Percentiles rank a stretch among this genome's conserved stretches.
These are phyloP conservation scores for Megaceryle alcyon DNA, from an alignment of 2,797 vertebrate species.

Conservation along the genomic window DNA sequence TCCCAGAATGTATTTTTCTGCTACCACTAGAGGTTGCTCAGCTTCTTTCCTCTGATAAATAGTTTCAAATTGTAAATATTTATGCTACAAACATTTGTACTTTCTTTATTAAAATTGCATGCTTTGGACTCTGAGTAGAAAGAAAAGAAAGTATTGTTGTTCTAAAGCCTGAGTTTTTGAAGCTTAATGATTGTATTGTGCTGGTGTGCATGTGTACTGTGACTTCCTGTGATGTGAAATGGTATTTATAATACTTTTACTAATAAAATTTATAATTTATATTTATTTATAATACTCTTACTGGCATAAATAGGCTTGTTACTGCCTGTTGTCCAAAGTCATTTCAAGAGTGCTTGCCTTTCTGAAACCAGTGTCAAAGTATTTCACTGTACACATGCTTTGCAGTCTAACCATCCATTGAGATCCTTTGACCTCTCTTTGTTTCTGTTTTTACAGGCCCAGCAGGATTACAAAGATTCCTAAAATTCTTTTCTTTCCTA, in stretches of 20 bases:
- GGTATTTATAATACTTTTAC: not conserved
- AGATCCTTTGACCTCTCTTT: conserved; percentile 48
- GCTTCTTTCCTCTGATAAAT: conserved; percentile 35
- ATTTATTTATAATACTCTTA: not conserved
- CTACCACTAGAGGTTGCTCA: conserved; percentile 65
- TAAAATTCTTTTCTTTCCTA: conserved; percentile 60
- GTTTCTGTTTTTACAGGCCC: conserved; percentile 62
- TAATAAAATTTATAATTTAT: not conserved
- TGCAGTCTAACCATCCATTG: not conserved
- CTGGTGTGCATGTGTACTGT: not conserved
- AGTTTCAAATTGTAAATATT: conserved; percentile 24
- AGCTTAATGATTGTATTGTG: not conserved
- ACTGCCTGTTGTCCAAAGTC: not conserved
- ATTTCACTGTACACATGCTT: conserved; percentile 6
- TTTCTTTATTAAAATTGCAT: not conserved
- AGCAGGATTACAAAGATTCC: conserved; percentile 66
- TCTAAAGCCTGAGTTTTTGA: not conserved
- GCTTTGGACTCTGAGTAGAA: not conserved
- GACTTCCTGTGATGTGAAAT: not conserved
- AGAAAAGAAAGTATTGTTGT: not conserved
- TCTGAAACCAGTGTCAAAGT: not conserved
- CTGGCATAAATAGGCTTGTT: not conserved
- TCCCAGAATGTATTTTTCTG: not conserved
- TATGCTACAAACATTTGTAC: not conserved
- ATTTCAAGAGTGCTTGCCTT: not conserved